Conservation (phyloP, 37 sponge, comb jelly and placozoan species). For the Beroe ovata region DNA sequence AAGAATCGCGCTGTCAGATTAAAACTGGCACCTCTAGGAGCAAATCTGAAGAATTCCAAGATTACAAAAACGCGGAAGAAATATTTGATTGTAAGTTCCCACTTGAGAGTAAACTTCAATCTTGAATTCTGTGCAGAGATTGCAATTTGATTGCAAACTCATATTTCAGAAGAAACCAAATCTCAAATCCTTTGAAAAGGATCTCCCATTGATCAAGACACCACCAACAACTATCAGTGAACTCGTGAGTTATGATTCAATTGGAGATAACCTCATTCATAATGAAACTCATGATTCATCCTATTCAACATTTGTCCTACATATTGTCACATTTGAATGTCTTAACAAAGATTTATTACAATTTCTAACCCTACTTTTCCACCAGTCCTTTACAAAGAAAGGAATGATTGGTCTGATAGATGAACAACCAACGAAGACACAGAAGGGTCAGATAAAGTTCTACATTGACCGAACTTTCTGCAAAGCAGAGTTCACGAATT, state of each 20-base stretch:
- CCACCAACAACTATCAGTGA: neutral
- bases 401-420: neutral
- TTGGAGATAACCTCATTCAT: no score
- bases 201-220: neutral
- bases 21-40: conserved; percentile 8
- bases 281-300: no score
- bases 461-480: neutral
- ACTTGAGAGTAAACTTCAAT: no score
- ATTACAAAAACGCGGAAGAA: neutral
- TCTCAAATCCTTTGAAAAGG: neutral
- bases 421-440: neutral
- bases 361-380: no score
- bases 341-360: no score
- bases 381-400: neutral
- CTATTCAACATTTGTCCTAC: no score
- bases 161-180: neutral
- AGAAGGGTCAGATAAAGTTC: neutral
- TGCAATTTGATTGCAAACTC: no score
- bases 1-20: neutral
- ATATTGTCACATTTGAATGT: no score
- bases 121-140: no score
- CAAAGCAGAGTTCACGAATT: neutral
- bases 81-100: no score
- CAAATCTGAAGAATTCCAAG: conserved; percentile 20
- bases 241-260: no score